Percentiles rank a stretch among this genome's conserved stretches.
Evolutionary conservation across 2,888 invertebrate genomes (phyloP).

Genomic region (Hirtodrosophila cameraria): DNA sequence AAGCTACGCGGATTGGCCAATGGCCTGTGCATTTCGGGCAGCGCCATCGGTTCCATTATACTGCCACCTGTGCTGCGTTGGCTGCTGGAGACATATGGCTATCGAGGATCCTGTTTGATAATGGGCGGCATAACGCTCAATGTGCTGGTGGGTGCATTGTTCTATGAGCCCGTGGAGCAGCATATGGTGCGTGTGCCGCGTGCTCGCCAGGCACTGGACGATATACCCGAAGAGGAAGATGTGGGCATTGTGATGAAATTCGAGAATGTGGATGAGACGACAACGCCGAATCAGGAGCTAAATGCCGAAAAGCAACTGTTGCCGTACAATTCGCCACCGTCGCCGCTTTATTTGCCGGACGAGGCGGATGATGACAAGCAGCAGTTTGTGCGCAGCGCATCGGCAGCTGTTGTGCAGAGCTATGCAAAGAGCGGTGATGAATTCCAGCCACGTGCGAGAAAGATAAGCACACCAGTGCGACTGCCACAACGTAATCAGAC

Average conservation of each 20-base stretch:
- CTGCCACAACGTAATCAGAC: constrained; percentile 84
- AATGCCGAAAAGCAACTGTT: constrained; percentile 57
- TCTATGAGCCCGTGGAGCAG: constrained; percentile 93
- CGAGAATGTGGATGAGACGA: constrained; percentile 77
- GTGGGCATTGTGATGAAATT: constrained; percentile 83
- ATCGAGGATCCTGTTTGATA: constrained; percentile 90
- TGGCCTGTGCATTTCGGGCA: constrained; percentile 94
- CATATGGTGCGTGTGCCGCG: constrained; percentile 89
- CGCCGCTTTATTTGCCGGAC: constrained; percentile 67
- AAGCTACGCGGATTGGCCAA: constrained; percentile 92
- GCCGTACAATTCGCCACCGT: constrained; percentile 66
- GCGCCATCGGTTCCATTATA: constrained; percentile 93
- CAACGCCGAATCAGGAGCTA: constrained; percentile 31
- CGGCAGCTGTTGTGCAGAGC: constrained; percentile 88
- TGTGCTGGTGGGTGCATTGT: constrained; percentile 92
- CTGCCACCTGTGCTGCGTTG: constrained; percentile 91
- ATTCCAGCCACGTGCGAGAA: constrained; percentile 85
- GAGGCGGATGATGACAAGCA: constrained; percentile 76
- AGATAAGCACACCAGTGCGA: constrained; percentile 87
- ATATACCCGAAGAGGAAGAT: constrained; percentile 83
- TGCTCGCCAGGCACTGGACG: constrained; percentile 78
- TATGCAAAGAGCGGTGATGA: constrained; percentile 84
- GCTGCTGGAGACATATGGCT: constrained; percentile 89
- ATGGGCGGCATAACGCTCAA: constrained; percentile 93
- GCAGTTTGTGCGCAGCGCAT: constrained; percentile 88